Conservation (phyloP, 2,888 invertebrate species). For the Choreutis nemorana region DNA sequence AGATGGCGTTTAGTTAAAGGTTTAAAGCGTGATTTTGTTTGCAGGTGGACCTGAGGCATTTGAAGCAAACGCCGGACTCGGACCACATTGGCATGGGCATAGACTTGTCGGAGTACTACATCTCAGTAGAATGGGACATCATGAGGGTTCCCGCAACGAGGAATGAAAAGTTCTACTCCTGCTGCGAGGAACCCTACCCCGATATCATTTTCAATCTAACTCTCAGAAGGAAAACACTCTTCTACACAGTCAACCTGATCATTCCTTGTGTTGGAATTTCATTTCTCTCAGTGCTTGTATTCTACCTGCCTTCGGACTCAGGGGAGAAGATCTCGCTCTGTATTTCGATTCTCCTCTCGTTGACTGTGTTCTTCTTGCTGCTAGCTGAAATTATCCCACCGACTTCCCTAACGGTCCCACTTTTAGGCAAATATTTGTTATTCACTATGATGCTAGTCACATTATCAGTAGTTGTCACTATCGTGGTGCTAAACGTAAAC, state of each 20-base stretch:
- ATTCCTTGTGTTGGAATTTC: constrained; percentile 98
- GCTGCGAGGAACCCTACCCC: constrained; percentile 96
- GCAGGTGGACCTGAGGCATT: constrained; percentile 89
- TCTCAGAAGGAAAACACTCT: constrained; percentile 91
- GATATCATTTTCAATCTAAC: constrained; percentile 99
- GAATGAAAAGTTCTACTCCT: constrained; percentile 93
- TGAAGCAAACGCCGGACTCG: constrained; percentile 86
- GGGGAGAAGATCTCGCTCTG: constrained; percentile 98
- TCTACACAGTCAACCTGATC: constrained; percentile 97
- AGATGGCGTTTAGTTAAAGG: too few species aligned
- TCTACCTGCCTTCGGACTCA: constrained; percentile 96
- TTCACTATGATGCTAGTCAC: constrained; percentile 96
- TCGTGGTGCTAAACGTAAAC: constrained; percentile 93
- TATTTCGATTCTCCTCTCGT: constrained; percentile 90
- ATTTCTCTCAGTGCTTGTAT: constrained; percentile 95
- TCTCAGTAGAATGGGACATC: constrained; percentile 98
- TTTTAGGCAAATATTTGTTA: constrained; percentile 90
- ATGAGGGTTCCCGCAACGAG: constrained; percentile 90
- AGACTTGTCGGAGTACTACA: constrained; percentile 92
- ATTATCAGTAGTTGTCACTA: constrained; percentile 91
- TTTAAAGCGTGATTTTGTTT: constrained; percentile 20
- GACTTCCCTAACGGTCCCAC: constrained; percentile 90
- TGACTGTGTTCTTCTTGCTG: constrained; percentile 93
- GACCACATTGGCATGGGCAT: constrained; percentile 90
- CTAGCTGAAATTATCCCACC: constrained; percentile 95